Evolutionary conservation across 2,797 vertebrate species (phyloP), one percentile per base, ranked within the genome.

Genomic region (Spinus olivaceus): DNA sequence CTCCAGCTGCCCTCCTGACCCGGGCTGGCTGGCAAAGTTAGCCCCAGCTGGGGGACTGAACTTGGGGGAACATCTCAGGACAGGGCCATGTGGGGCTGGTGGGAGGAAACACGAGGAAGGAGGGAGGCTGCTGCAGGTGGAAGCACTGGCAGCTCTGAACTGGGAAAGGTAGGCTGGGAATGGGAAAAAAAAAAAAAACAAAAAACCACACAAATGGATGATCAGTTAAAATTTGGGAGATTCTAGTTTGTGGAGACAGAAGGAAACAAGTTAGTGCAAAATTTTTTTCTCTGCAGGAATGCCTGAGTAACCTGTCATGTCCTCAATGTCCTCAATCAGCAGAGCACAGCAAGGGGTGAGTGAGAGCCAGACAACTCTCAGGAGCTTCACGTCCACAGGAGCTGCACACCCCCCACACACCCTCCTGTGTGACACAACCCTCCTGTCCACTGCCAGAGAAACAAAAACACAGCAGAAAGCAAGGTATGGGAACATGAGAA

Each of bases 41-140:
- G 25, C 12, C 23, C 32, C 0, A 5, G 42, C 47, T 17, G 9
- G 19, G 46, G 42, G 78, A 37, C 25, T 61, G 79, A 63, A 20
- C 13, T 2, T 19, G 19, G 30, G 63, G 53, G 19, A 67, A 14
- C 33, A 8, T 25, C 57, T 67, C 32, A 42, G 80, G 51, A 50
- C n/a, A 28, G 35, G 59, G 14, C 22, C 19, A 24, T 1, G 2
- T 9, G 50, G 69, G 30, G 47, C 44, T 73, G 57, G n/a, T 0
- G 3, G 41, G 47, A 82, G 32, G 49, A 25, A 72, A 60, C 27
- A n/a, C 0, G 0, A 64, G 65, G 39, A 71, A 54, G 17, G 50
- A 11, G 3, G 28, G 61, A 71, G 41, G 47, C 57, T 85, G 61
- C 23, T 1, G 2, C 8, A 42, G 28, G 37, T 56, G 25, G 14